These are phyloP conservation scores for Phymatocera aterrima DNA, from an alignment of 2,888 invertebrate species.

Conservation along the genomic window DNA sequence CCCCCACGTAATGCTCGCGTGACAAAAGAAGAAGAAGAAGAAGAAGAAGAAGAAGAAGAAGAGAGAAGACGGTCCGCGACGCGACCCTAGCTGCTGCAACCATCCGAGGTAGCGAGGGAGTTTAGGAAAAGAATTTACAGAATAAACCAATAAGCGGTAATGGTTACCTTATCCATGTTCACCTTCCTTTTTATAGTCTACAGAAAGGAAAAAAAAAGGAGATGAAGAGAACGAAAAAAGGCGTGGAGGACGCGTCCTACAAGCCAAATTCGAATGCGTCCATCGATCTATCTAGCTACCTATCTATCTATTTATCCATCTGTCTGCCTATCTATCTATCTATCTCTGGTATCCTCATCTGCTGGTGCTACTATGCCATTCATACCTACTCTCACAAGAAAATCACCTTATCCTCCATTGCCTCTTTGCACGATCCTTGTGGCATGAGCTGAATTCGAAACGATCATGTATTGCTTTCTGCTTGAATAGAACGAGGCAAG, in stretches of 20 bases:
- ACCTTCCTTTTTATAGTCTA: neutral
- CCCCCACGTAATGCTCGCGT: neutral
- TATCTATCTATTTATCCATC: no score
- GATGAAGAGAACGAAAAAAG: neutral
- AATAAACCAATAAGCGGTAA: constrained; percentile 44
- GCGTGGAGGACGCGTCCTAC: neutral
- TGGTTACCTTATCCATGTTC: constrained; percentile 22
- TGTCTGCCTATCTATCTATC: no score
- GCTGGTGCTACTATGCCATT: no score
- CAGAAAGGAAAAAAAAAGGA: neutral
- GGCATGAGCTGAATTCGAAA: constrained; percentile 34
- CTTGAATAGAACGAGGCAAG: neutral
- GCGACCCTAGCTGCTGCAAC: no score
- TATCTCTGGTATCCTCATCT: constrained; percentile 31
- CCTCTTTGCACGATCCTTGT: constrained; percentile 7
- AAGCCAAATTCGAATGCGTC: constrained; percentile 42
- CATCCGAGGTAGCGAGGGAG: neutral
- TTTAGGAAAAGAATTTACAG: constrained; percentile 29
- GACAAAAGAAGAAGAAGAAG: constrained; percentile 4
- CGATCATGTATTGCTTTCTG: neutral
- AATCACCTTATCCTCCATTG: constrained; percentile 15
- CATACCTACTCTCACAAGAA: constrained; percentile 2
- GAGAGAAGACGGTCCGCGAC: no score
- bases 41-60: constrained; percentile 6
- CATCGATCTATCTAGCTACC: constrained; percentile 35